Evolutionary conservation across 2,113 vertebrate species (phyloP).

Genomic region (Albula goreensis): DNA sequence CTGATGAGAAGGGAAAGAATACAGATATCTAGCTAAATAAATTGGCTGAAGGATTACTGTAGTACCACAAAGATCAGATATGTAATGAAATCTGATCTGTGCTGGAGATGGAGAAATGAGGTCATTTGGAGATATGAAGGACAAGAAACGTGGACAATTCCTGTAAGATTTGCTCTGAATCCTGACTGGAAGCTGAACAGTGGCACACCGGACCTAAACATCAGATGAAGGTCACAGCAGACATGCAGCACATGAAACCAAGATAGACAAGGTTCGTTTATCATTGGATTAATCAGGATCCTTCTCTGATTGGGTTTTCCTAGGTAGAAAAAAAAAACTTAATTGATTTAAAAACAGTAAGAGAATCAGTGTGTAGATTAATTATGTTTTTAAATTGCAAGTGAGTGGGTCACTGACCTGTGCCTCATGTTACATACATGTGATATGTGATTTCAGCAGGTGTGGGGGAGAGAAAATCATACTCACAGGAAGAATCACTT

Average conservation of each 20-base stretch:
- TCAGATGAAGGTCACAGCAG: not conserved
- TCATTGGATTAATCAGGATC: not conserved
- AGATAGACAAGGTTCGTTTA: not conserved
- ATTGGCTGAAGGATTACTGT: not conserved
- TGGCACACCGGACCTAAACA: not conserved
- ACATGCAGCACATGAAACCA: not conserved
- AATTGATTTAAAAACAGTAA: constrained; percentile 40
- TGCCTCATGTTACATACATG: not conserved
- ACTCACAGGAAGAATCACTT: not conserved
- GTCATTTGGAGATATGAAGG: not conserved
- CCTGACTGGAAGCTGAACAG: not conserved
- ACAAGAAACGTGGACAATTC: not conserved
- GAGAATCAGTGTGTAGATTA: constrained; percentile 21
- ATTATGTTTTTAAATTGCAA: constrained; percentile 24
- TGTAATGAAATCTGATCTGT: not conserved
- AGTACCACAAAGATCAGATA: not conserved
- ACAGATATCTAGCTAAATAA: not conserved
- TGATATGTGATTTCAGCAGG: not conserved
- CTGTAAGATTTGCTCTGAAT: not conserved
- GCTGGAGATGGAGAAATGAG: not conserved
- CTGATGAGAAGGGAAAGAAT: not conserved
- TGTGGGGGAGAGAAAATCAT: not conserved
- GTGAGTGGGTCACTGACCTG: not conserved
- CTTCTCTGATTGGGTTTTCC: not conserved
- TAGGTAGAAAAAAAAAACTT: not conserved